Evolutionary conservation across 2,113 vertebrate species (phyloP).

Genomic region (Rhipidura dahli): DNA sequence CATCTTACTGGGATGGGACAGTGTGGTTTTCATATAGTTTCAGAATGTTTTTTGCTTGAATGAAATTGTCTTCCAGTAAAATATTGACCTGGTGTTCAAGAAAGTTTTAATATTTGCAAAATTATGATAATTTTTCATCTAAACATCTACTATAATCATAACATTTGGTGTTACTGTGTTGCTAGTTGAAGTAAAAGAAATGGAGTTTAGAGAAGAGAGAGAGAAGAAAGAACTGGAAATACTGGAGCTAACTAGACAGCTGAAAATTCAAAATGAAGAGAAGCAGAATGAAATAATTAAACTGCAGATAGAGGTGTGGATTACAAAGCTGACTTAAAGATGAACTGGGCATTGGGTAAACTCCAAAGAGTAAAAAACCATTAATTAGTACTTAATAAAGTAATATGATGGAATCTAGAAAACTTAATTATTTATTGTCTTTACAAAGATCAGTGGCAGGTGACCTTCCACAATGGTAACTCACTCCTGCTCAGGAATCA

Average conservation of each 20-base stretch:
- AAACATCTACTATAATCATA: not conserved
- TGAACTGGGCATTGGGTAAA: not conserved
- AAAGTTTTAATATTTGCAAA: not conserved
- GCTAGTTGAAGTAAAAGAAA: constrained; percentile 81
- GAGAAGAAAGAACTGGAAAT: constrained; percentile 79
- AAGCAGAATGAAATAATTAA: constrained; percentile 88
- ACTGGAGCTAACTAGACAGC: constrained; percentile 78
- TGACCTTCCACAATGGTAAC: not conserved
- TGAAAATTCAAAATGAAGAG: constrained; percentile 85
- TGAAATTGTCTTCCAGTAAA: not conserved
- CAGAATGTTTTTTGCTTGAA: not conserved
- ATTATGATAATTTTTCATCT: not conserved
- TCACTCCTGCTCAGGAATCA: not conserved
- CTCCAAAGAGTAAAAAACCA: not conserved
- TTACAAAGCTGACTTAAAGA: not conserved
- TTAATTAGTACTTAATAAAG: not conserved
- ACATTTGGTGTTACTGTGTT: constrained; percentile 14
- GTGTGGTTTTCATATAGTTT: not conserved
- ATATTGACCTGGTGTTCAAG: not conserved
- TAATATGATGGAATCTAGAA: not conserved
- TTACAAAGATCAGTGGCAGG: not conserved
- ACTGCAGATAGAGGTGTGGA: constrained; percentile 88
- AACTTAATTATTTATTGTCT: not conserved
- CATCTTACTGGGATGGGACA: not conserved
- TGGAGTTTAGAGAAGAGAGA: constrained; percentile 71